phyloP scores from a whole-genome alignment of 1,140 invertebrate species.

The Luehdorfia chinensis region DNA sequence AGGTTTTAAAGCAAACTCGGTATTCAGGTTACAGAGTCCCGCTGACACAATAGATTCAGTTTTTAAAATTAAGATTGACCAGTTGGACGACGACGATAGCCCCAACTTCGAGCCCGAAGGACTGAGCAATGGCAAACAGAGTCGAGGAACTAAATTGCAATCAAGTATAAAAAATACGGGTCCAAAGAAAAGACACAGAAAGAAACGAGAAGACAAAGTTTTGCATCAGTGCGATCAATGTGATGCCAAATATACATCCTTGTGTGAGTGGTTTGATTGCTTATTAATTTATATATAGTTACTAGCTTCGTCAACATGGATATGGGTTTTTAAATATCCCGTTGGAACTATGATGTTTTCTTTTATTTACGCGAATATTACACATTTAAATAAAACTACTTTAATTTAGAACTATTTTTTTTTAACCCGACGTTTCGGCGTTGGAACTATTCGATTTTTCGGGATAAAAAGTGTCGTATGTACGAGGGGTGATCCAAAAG shows the following conservation, averaged over 20 bases:
- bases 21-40: slow-evolving; percentile 46
- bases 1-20: too few species aligned
- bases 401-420: too few species aligned
- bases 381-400: too few species aligned
- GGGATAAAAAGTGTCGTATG: too few species aligned
- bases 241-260: slow-evolving; percentile 55
- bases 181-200: slow-evolving; percentile 26
- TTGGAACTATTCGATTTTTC: too few species aligned
- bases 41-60: slow-evolving; percentile 34
- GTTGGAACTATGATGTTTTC: too few species aligned
- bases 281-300: not conserved
- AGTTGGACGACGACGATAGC: slow-evolving; percentile 39
- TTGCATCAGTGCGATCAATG: slow-evolving; percentile 61
- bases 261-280: slow-evolving; percentile 32
- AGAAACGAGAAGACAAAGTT: slow-evolving; percentile 43
- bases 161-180: slow-evolving; percentile 18
- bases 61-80: slow-evolving; percentile 40
- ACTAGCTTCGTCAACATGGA: not conserved
- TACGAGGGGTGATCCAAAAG: too few species aligned
- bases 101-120: slow-evolving; percentile 37
- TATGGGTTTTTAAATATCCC: too few species aligned
- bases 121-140: slow-evolving; percentile 27
- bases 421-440: too few species aligned
- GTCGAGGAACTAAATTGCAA: slow-evolving; percentile 28
- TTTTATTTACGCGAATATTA: too few species aligned